phyloP scores from a whole-genome alignment of 2,113 vertebrate species.

The Uria lomvia region DNA sequence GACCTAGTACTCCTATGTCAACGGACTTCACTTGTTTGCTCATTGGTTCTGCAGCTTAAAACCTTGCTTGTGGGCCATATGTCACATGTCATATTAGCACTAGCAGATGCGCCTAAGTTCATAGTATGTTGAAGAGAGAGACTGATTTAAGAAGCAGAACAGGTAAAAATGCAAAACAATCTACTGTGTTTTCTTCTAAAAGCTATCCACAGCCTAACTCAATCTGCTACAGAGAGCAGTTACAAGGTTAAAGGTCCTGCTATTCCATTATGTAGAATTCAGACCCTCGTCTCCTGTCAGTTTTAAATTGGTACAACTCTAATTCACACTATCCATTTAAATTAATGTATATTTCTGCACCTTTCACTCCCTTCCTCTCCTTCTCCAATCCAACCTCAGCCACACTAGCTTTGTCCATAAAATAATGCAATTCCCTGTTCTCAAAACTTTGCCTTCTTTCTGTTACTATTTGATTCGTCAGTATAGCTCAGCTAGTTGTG shows the following conservation, averaged over 20 bases:
- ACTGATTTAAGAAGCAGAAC: not conserved
- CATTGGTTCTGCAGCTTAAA: not conserved
- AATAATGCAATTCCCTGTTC: not conserved
- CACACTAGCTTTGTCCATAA: not conserved
- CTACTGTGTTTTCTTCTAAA: not conserved
- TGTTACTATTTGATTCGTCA: not conserved
- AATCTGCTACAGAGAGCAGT: not conserved
- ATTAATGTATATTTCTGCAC: not conserved
- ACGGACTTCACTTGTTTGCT: conserved; percentile 40
- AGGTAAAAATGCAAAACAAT: not conserved
- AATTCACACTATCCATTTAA: not conserved
- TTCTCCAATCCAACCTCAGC: not conserved
- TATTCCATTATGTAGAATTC: not conserved
- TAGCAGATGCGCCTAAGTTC: not conserved
- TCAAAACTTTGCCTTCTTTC: not conserved
- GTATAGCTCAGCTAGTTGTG: not conserved
- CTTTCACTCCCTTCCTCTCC: not conserved
- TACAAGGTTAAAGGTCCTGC: not conserved
- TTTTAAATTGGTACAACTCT: not conserved
- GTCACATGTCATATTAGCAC: not conserved
- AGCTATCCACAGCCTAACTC: not conserved
- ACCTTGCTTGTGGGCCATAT: not conserved
- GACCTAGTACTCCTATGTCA: not conserved
- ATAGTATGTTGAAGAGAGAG: not conserved
- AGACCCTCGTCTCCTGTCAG: not conserved